Conservation (phyloP, 30 jellyfish, hydroid and myxozoan species). For the Cassiopea xamachana region DNA sequence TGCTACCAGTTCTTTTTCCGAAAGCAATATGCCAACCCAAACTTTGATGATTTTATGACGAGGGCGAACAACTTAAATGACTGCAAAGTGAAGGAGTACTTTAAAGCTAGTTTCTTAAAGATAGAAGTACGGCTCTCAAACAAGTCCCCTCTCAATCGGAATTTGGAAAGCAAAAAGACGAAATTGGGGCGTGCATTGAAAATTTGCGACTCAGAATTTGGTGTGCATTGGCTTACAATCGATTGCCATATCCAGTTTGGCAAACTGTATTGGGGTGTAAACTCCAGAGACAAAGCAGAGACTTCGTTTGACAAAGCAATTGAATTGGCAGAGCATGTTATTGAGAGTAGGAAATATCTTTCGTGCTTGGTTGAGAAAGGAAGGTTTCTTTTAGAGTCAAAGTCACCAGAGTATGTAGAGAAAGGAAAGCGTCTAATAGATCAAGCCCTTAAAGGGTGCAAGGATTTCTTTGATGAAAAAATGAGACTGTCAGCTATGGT, state of each 20-base stretch:
- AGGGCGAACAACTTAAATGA: not conserved
- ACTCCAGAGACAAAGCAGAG: not conserved
- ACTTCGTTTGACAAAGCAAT: not conserved
- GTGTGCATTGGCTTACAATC: constrained; percentile 18
- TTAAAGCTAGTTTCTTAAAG: not conserved
- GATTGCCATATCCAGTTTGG: constrained; percentile 31
- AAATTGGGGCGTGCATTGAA: not conserved
- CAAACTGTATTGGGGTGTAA: not conserved
- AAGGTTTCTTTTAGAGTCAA: constrained; percentile 2
- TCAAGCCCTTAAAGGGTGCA: not conserved
- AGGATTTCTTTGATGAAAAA: not conserved
- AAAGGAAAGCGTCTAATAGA: not conserved
- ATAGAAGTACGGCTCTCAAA: not conserved
- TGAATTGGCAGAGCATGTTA: not conserved
- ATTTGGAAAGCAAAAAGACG: not conserved
- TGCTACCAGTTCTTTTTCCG: no score
- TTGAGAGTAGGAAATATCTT: not conserved
- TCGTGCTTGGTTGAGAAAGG: constrained; percentile 16
- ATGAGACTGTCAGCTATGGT: not conserved
- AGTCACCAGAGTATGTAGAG: not conserved
- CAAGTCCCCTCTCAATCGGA: not conserved
- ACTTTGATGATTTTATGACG: not conserved
- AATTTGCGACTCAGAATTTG: constrained; percentile 4
- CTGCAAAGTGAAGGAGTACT: not conserved
- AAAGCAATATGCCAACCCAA: not conserved